phyloP scores from a whole-genome alignment of 92 coral and sea anemone genomes.

The Umimayanthus kanabou region DNA sequence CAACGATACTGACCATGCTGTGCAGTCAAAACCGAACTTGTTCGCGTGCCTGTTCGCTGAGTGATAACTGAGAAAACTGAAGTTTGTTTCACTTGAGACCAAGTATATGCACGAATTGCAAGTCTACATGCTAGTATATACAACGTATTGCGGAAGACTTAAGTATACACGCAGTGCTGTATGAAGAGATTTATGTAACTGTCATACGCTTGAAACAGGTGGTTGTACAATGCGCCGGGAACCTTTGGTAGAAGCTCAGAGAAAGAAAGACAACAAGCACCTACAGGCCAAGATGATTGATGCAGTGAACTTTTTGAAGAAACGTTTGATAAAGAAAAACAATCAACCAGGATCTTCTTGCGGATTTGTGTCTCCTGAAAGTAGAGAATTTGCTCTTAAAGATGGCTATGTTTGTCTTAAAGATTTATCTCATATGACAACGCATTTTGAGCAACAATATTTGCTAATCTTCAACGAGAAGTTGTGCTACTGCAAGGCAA shows the following conservation, averaged over 20 bases:
- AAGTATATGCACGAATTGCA: not conserved
- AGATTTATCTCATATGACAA: conserved; percentile 18
- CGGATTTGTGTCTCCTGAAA: conserved; percentile 16
- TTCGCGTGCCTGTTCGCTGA: not conserved
- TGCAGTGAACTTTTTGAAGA: conserved; percentile 18
- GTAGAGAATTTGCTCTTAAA: conserved; percentile 2
- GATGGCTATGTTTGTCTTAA: conserved; percentile 6
- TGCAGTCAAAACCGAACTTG: not conserved
- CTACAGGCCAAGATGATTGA: conserved; percentile 26
- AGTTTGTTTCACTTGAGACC: not conserved
- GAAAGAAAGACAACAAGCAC: conserved; percentile 20
- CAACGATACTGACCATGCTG: not conserved
- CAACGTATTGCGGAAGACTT: not conserved
- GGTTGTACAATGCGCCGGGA: conserved; percentile 7
- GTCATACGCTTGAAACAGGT: not conserved
- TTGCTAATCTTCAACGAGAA: conserved; percentile 23
- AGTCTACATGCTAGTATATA: not conserved
- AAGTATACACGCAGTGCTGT: not conserved
- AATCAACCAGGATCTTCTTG: not conserved
- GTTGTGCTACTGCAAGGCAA: conserved; percentile 27
- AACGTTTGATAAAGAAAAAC: conserved; percentile 10
- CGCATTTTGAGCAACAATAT: conserved; percentile 10
- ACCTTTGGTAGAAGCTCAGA: conserved; percentile 11
- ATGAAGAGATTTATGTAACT: not conserved
- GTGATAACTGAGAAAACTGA: not conserved